Evolutionary conservation across 92 coral and sea anemone species (phyloP).

Genomic region (Scolanthus callimorphus): DNA sequence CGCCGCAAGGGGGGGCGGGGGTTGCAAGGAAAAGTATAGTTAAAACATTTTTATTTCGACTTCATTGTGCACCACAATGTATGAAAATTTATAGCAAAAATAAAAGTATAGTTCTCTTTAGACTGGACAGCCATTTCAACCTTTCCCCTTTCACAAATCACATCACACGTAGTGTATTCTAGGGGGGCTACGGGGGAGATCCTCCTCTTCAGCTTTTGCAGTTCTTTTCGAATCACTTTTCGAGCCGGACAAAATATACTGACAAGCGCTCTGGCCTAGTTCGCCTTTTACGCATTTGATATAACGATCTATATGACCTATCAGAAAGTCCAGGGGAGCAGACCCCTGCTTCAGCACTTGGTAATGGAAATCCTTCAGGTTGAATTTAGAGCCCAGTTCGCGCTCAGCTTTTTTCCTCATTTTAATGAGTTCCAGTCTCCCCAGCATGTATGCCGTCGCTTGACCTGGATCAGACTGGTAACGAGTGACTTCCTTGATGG

Average conservation of each 20-base stretch:
- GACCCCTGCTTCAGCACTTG: slow-evolving; percentile 93
- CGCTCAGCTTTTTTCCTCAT: slow-evolving; percentile 75
- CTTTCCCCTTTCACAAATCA: too few relatives aligned
- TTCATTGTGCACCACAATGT: too few relatives aligned
- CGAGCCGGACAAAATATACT: slow-evolving; percentile 2
- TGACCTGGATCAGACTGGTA: slow-evolving; percentile 98
- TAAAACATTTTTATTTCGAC: too few relatives aligned
- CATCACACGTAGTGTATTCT: neutral
- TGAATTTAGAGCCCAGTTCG: slow-evolving; percentile 57
- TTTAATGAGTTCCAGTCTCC: slow-evolving; percentile 78
- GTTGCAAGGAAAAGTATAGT: too few relatives aligned
- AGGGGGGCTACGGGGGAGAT: neutral
- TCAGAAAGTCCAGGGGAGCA: slow-evolving; percentile 73
- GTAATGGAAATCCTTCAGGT: slow-evolving; percentile 86
- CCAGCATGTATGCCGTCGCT: slow-evolving; percentile 97
- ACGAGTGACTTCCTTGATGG: slow-evolving; percentile 89
- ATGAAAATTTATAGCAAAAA: too few relatives aligned
- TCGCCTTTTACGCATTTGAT: slow-evolving; percentile 53
- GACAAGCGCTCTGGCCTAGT: slow-evolving; percentile 26
- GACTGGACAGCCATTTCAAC: too few relatives aligned
- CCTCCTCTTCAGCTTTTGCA: neutral
- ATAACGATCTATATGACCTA: slow-evolving; percentile 73
- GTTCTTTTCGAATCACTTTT: neutral
- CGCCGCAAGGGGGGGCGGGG: too few relatives aligned
- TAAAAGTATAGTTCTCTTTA: too few relatives aligned